Evolutionary conservation across 2,797 vertebrate genomes (phyloP), one percentile per base, ranked within the genome.

Genomic region (Ispidina picta): DNA sequence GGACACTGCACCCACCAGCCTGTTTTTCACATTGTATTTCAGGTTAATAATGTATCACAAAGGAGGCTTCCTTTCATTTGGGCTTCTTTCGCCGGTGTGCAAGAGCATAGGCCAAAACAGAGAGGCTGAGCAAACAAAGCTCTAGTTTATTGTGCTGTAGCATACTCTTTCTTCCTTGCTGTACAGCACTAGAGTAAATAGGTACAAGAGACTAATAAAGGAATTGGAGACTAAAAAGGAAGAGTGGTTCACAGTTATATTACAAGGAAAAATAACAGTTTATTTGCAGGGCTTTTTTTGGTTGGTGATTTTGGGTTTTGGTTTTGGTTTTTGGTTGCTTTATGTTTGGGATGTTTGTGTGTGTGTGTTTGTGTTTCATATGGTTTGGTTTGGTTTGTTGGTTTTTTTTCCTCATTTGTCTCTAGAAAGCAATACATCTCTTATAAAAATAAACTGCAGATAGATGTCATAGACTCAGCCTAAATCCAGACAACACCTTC

Each of bases 1-100:
- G 4, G 6, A 35, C 33, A n/a, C 9, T 62, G 28, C 8, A 73
- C 12, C 4, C 48, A 35, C 17, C 8, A 2, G 2, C 2, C 3
- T 66, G 13, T 62, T 58, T 41, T 9, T 78, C 43, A 51, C 20
- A 43, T 55, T 86, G 25, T 54, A 5, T 55, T 78, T 62, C 43
- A 29, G 29, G 16, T 54, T 56, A 83, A 70, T 7, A 43, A 80
- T 71, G 9, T 51, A 65, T 44, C 25, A 59, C 62, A 86, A 55
- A 55, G 11, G 25, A 15, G 5, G 20, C 10, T 86, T 48, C 9
- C 54, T 59, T 78, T 39, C 21, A 12, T 69, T 68, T 41, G 11
- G 7, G 19, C 39, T 58, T 81, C 33, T 74, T 21, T 46, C 15
- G 29, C 22, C n/a, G 15, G 8, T 7, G 7, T 59, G 44, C 15